These are phyloP conservation scores for Dromococcyx pavoninus DNA, from an alignment of 2,797 vertebrate species.

Conservation along the genomic window DNA sequence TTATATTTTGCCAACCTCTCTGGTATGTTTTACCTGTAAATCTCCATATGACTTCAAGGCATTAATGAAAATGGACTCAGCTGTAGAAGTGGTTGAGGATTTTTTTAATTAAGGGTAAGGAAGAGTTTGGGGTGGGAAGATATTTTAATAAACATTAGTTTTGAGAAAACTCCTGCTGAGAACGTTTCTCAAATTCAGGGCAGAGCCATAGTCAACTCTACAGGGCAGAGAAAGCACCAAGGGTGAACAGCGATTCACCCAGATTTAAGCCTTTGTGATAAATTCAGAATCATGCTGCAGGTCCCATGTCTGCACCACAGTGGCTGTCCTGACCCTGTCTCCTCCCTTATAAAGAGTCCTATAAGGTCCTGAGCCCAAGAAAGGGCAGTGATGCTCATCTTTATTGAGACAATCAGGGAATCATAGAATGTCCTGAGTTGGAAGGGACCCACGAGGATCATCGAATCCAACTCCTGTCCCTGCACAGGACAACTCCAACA, in stretches of 20 bases:
- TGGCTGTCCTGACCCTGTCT: not conserved
- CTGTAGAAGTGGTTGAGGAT: not conserved
- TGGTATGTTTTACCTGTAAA: not conserved
- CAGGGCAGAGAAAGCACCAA: not conserved
- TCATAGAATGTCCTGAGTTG: too few species aligned
- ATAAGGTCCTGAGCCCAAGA: not conserved
- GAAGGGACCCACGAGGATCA: too few species aligned
- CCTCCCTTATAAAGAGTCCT: not conserved
- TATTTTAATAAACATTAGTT: not conserved
- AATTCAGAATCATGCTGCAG: not conserved
- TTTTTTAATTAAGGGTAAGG: not conserved
- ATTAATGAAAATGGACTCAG: not conserved
- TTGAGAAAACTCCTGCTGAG: not conserved
- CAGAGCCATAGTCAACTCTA: not conserved
- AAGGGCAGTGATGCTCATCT: fast-evolving
- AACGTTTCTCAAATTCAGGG: not conserved
- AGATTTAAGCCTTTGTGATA: not conserved
- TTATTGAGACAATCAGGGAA: too few species aligned
- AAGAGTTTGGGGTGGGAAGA: not conserved
- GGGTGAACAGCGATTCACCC: not conserved
- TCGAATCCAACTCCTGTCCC: too few species aligned
- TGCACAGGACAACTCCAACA: too few species aligned
- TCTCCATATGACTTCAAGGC: not conserved
- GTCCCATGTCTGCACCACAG: not conserved
- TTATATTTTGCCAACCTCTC: not conserved